Conservation (phyloP, 2,113 vertebrate genomes). For the Microcebus murinus region DNA sequence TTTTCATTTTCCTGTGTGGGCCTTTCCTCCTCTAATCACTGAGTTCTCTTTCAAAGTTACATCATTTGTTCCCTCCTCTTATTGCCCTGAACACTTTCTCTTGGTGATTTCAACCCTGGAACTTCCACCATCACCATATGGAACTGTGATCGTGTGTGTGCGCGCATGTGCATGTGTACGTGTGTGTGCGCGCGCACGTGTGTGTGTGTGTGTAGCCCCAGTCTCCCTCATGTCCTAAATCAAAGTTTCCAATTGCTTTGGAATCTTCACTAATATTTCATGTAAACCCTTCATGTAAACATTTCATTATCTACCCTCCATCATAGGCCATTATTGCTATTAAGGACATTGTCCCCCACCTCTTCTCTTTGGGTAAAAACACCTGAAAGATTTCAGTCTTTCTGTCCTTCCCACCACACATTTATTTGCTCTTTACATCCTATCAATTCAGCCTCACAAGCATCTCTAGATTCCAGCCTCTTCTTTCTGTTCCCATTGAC, state of each 20-base stretch:
- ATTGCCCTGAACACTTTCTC: background rate
- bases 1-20: background rate
- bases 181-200: rapidly evolving
- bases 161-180: rapidly evolving
- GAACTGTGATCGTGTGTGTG: background rate
- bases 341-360: background rate
- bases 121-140: background rate
- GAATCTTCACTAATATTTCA: background rate
- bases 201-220: background rate
- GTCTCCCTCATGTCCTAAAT: background rate
- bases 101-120: background rate
- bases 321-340: background rate
- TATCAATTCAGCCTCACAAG: background rate
- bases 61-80: background rate
- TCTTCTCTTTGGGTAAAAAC: background rate
- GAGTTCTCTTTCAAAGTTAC: background rate
- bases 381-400: background rate
- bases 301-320: background rate
- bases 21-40: background rate
- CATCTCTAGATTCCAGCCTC: background rate
- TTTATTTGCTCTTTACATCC: background rate
- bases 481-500: background rate
- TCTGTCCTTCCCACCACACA: background rate
- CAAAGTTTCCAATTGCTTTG: background rate
- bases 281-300: background rate